A percentile compares a stretch with the other conserved stretches of the same genome.
Conservation (phyloP, 2,113 vertebrate species). For the Tenrec ecaudatus region DNA sequence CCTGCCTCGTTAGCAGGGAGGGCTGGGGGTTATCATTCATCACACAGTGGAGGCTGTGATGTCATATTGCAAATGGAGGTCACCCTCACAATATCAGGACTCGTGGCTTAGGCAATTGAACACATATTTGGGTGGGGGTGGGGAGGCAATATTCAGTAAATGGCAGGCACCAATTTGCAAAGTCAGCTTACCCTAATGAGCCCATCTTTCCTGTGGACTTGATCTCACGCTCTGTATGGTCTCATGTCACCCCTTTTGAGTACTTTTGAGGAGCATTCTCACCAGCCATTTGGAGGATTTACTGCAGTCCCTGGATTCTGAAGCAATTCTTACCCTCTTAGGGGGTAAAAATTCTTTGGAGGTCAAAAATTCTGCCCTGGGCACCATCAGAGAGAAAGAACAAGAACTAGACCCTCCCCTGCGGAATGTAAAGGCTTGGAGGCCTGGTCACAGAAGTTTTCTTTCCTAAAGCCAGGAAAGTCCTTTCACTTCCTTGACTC, state of each 20-base stretch:
- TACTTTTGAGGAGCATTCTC: slow-evolving; percentile 12
- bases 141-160: no score
- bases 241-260: background rate
- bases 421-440: slow-evolving; percentile 2
- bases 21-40: no score
- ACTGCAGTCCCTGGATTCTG: background rate
- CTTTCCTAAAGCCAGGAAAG: slow-evolving; percentile 31
- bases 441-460: background rate
- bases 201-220: slow-evolving; percentile 20
- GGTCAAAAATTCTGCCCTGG: slow-evolving; percentile 8
- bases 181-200: background rate
- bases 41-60: no score
- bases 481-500: slow-evolving; percentile 35
- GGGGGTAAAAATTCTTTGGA: no score
- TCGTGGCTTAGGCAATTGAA: no score
- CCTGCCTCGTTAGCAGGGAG: no score
- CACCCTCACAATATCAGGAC: no score
- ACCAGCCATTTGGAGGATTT: background rate
- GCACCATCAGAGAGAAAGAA: background rate
- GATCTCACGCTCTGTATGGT: background rate
- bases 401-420: background rate
- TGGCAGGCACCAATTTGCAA: background rate
- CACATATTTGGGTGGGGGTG: no score
- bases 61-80: no score
- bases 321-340: background rate